Percentiles rank a stretch among this genome's conserved stretches.
Conservation (phyloP, 2,888 invertebrate genomes). For the Falcaria lacertinaria region DNA sequence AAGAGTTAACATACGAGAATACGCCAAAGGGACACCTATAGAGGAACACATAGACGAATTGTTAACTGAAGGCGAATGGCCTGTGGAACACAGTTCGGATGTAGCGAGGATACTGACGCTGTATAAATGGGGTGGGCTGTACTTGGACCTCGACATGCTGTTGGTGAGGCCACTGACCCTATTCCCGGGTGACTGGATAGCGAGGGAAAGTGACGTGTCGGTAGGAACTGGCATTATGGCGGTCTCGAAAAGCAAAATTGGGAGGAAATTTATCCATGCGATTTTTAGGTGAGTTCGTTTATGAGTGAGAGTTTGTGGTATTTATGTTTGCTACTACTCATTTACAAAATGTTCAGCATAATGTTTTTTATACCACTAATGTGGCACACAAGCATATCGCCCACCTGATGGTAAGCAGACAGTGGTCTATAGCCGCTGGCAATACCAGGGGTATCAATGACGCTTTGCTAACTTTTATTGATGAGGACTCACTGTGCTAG, state of each 20-base stretch:
- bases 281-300: conserved; percentile 26
- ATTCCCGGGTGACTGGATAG: conserved; percentile 80
- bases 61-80: conserved; percentile 62
- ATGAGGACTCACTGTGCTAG: too few species aligned
- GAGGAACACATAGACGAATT: conserved; percentile 62
- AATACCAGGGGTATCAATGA: too few species aligned
- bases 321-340: too few species aligned
- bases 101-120: conserved; percentile 82
- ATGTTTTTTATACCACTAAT: too few species aligned
- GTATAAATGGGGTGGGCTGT: conserved; percentile 88
- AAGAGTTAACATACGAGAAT: conserved; percentile 26
- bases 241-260: conserved; percentile 55
- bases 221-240: conserved; percentile 85
- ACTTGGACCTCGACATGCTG: conserved; percentile 87
- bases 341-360: too few species aligned
- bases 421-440: too few species aligned
- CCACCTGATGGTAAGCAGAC: too few species aligned
- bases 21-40: conserved; percentile 77
- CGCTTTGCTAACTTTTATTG: too few species aligned
- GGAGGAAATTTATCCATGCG: conserved; percentile 26
- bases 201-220: conserved; percentile 76
- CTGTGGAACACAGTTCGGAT: conserved; percentile 82
- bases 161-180: conserved; percentile 80
- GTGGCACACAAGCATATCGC: too few species aligned
- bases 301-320: too few species aligned